Conservation (phyloP, 2,797 vertebrate genomes). For the Lutjanus campechanus region DNA sequence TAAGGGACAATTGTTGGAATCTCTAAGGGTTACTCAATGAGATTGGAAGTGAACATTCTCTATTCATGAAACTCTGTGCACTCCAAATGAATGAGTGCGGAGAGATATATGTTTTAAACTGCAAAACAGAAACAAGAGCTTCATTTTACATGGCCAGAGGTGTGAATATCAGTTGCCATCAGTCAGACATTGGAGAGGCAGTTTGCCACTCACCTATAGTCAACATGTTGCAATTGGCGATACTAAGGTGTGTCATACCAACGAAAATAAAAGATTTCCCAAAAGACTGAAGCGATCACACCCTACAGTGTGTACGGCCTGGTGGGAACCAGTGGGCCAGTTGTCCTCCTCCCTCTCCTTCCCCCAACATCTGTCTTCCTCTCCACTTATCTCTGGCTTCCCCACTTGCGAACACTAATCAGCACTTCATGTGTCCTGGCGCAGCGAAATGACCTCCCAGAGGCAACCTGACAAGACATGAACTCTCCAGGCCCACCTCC, state of each 20-base stretch:
- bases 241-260: conserved; percentile 32
- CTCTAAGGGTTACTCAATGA: conserved; percentile 36
- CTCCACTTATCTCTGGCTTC: conserved; percentile 79
- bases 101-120: conserved; percentile 87
- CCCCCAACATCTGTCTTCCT: conserved; percentile 83
- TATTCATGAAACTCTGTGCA: conserved; percentile 33
- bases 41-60: conserved; percentile 39
- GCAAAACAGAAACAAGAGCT: conserved; percentile 85
- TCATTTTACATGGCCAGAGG: conserved; percentile 76
- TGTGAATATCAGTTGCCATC: conserved; percentile 16
- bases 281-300: conserved; percentile 42
- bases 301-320: conserved; percentile 37
- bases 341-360: conserved; percentile 71
- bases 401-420: conserved; percentile 80
- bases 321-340: conserved; percentile 75
- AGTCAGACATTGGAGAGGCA: conserved; percentile 27
- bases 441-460: conserved; percentile 71
- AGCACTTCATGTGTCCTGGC: conserved; percentile 77
- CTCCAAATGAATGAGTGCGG: conserved; percentile 18
- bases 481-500: conserved; percentile 71
- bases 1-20: conserved; percentile 36
- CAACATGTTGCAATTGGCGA: conserved; percentile 22
- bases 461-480: conserved; percentile 78
- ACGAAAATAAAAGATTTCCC: conserved; percentile 39
- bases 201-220: conserved; percentile 26